Evolutionary conservation across 2,797 vertebrate species (phyloP).

Genomic region (Enteromius radiatus): DNA sequence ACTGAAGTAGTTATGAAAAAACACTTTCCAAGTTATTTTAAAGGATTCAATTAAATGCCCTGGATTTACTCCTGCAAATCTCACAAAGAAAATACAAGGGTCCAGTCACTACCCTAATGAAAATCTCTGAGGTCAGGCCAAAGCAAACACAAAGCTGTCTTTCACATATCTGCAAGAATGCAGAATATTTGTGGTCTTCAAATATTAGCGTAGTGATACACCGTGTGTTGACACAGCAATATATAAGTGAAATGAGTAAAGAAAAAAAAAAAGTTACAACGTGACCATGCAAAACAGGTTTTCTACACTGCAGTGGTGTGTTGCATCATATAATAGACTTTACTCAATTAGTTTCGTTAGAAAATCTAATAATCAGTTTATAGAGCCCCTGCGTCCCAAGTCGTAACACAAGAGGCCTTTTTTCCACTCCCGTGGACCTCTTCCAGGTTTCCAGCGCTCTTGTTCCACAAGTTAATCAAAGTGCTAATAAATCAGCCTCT

Average conservation of each 20-base stretch:
- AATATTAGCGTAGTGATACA: neutral
- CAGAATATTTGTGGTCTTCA: slow-evolving; percentile 8
- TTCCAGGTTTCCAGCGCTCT: slow-evolving; percentile 42
- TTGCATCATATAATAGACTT: neutral
- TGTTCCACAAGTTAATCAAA: slow-evolving; percentile 48
- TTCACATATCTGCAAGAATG: slow-evolving; percentile 30
- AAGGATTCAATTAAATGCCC: neutral
- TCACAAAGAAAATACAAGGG: neutral
- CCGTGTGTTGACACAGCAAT: neutral
- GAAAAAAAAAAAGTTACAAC: neutral
- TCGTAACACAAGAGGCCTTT: slow-evolving; percentile 6
- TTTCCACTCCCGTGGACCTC: slow-evolving; percentile 31
- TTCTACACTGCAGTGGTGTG: neutral
- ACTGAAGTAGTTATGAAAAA: neutral
- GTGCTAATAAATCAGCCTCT: slow-evolving; percentile 29
- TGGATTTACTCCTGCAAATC: neutral
- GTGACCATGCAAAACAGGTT: neutral
- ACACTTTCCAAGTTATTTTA: neutral
- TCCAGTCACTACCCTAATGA: neutral
- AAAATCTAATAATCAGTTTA: slow-evolving; percentile 37
- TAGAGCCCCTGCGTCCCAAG: neutral
- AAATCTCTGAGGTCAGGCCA: neutral
- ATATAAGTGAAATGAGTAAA: neutral
- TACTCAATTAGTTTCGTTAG: neutral
- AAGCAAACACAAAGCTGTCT: slow-evolving; percentile 19